Base-by-base conservation (phyloP, 2,888 invertebrate genomes). In the Liodrosophila aerea region DNA sequence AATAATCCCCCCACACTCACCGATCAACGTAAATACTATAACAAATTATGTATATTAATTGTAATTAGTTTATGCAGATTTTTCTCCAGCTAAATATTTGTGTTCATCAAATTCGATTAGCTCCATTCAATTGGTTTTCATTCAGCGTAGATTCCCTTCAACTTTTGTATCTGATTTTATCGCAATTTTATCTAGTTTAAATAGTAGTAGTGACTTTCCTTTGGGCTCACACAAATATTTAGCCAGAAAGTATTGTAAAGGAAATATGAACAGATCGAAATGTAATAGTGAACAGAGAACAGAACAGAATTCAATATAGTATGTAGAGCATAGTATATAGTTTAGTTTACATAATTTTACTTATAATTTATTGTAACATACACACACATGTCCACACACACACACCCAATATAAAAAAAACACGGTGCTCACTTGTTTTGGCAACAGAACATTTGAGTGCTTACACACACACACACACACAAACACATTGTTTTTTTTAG, bases 321-420 rank as follows among this genome's bases (percentile, higher is more conserved):
- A 8, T 36, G 2, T n/a, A n/a, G 15, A 45, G 12, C 16, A 34
- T 4, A 22, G n/a, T 30, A n/a, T n/a, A 34, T 3, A 9, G 13
- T 15, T 9, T 18, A 18, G 16, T 39, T 39, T 16, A 63, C 45
- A 65, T 50, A 33, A 45, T 27, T 40, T 36, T 41, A 41, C 56
- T 60, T 71, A 33, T 63, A 58, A 60, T 57, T 63, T 50, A 60
- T 46, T 62, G 62, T 73, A 62, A 75, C 3, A 57, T 34, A 49
- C 36, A 59, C 41, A 64, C 22, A 50, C 29, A 40, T 27, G 31
- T 7, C 16, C 27, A 43, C 12, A 43, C 15, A 31, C 12, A 18
- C 8, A 45, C 7, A 22, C 22, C 2, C 22, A 5, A 30, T 31
- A 22, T 4, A n/a, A n/a, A n/a, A n/a, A n/a, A n/a, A n/a, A 27